A percentile compares a stretch with the other conserved stretches of the same genome.
Evolutionary conservation across 2,113 vertebrate species (phyloP).

Genomic region (Crypturellus undulatus): DNA sequence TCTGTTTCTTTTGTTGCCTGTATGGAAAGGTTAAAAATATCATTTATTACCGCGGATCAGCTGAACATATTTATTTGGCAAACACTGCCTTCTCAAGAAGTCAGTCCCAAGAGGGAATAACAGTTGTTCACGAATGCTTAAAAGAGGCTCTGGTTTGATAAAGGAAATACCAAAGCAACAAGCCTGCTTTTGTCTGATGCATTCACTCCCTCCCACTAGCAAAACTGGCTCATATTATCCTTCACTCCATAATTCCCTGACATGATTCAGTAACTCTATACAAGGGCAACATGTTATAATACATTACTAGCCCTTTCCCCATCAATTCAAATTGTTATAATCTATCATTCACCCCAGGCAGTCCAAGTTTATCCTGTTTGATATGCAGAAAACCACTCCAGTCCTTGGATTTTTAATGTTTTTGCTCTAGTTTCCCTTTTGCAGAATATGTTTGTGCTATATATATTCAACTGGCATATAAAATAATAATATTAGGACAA

Average conservation of each 20-base stretch:
- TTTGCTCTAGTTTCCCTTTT: not conserved
- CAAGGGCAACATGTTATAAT: constrained; percentile 27
- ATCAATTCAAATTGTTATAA: constrained; percentile 1
- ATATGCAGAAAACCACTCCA: not conserved
- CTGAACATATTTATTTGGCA: not conserved
- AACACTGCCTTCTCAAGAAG: not conserved
- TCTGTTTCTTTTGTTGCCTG: not conserved
- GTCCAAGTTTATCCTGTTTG: not conserved
- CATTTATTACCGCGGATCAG: not conserved
- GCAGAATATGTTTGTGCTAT: not conserved
- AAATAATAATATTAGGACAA: constrained; percentile 13
- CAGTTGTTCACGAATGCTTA: not conserved
- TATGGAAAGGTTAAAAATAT: not conserved
- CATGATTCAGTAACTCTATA: not conserved
- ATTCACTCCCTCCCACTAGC: not conserved
- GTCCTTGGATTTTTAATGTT: not conserved
- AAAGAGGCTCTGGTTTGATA: not conserved
- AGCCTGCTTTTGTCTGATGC: not conserved
- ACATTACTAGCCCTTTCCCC: not conserved
- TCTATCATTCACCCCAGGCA: not conserved
- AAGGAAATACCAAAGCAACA: not conserved
- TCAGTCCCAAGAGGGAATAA: not conserved
- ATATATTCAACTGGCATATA: not conserved
- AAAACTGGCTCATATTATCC: not conserved
- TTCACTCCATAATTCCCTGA: not conserved